Conservation (phyloP, 2,888 invertebrate genomes). For the Didymodactylos carnosus region DNA sequence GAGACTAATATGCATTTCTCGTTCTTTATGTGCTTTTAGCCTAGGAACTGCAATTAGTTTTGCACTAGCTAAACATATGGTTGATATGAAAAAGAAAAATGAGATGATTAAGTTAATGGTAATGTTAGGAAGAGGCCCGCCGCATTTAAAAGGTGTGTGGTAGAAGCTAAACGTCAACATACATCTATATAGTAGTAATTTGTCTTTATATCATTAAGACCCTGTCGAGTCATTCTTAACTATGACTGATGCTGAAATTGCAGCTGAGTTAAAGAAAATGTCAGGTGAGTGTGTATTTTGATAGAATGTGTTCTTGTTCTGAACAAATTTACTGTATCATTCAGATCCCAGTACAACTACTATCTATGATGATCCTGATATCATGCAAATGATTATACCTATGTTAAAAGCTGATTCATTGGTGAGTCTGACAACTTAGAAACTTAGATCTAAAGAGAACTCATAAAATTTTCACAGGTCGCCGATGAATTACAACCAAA, state of each 20-base stretch:
- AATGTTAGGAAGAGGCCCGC: not conserved
- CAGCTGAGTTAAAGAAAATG: not conserved
- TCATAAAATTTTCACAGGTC: too few relatives aligned
- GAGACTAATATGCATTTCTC: not conserved
- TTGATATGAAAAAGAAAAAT: not conserved
- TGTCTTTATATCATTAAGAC: not conserved
- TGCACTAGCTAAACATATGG: not conserved
- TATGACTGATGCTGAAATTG: not conserved
- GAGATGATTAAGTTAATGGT: not conserved
- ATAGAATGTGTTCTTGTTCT: not conserved
- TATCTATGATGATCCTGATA: not conserved
- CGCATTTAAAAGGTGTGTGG: not conserved
- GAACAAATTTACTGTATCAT: too few relatives aligned
- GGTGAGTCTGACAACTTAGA: too few relatives aligned
- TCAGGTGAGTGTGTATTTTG: not conserved
- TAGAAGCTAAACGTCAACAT: too few relatives aligned
- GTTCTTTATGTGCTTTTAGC: not conserved
- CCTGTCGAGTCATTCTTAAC: not conserved
- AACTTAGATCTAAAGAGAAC: too few relatives aligned
- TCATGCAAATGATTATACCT: not conserved
- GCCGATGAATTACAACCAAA: not conserved
- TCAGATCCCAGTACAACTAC: not conserved
- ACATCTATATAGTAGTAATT: too few relatives aligned
- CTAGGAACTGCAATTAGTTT: not conserved
- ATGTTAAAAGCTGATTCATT: not conserved